Conservation (phyloP, 1,140 invertebrate genomes). For the Calliphora vicina region DNA sequence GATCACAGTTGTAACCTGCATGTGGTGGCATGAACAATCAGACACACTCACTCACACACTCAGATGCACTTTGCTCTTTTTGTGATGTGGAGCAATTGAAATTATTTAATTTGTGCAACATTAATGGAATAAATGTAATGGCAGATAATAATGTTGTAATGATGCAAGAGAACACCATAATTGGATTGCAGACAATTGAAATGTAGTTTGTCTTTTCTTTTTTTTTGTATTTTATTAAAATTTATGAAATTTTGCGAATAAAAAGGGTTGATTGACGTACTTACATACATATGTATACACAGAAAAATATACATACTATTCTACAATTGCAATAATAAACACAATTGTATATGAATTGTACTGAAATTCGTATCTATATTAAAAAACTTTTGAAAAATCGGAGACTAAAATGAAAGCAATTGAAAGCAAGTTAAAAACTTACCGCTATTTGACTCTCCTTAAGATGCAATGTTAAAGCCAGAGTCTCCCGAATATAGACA, state of each 20-base stretch:
- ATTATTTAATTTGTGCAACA: conserved; percentile 30
- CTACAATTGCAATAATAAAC: too few relatives aligned
- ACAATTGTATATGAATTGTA: too few relatives aligned
- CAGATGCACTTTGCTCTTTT: not conserved
- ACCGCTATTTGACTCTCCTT: conserved; percentile 98
- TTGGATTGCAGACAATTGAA: conserved; percentile 1
- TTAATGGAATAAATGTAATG: conserved; percentile 4
- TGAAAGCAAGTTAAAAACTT: conserved; percentile 66
- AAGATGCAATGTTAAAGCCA: conserved; percentile 93
- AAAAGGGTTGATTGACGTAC: too few relatives aligned
- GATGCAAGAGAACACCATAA: not conserved
- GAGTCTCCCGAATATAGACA: conserved; percentile 96
- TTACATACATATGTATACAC: too few relatives aligned
- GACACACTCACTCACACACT: not conserved
- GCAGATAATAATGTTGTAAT: conserved; percentile 10
- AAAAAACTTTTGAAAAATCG: too few relatives aligned
- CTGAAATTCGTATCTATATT: too few relatives aligned
- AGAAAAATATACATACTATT: too few relatives aligned
- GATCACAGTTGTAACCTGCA: not conserved
- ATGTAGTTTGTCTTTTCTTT: not conserved
- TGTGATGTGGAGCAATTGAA: conserved; percentile 11
- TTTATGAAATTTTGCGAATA: not conserved
- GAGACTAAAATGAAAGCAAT: too few relatives aligned
- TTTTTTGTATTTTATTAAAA: not conserved
- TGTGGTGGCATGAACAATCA: not conserved